Conservation (phyloP, 2,888 invertebrate species). For the Heliconius ethilla region DNA sequence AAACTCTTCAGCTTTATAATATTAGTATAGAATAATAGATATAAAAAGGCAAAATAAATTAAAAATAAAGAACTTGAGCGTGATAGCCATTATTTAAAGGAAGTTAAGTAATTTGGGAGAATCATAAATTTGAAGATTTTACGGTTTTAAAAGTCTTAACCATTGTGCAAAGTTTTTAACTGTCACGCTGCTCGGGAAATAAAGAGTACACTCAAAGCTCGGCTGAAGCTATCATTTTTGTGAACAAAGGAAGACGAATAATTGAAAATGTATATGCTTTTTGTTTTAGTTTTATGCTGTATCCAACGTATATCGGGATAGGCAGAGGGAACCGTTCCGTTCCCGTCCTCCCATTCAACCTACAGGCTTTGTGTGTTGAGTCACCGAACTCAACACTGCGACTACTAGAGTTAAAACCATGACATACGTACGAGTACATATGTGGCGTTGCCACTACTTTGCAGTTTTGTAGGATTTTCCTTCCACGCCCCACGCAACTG, state of each 20-base stretch:
- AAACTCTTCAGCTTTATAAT: background rate
- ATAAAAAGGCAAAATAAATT: constrained; percentile 21
- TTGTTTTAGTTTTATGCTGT: background rate
- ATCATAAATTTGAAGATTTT: constrained; percentile 42
- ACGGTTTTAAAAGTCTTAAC: constrained; percentile 35
- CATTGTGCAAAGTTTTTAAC: constrained; percentile 30
- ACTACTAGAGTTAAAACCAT: no score
- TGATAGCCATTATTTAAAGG: constrained; percentile 20
- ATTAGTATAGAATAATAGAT: background rate
- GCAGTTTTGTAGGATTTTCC: no score
- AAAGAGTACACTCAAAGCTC: background rate
- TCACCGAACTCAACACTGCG: no score
- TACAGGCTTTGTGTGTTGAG: background rate
- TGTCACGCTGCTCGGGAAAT: constrained; percentile 15
- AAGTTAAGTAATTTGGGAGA: constrained; percentile 38
- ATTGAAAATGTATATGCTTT: background rate
- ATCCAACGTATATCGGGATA: background rate
- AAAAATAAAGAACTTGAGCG: background rate
- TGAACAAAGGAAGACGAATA: background rate
- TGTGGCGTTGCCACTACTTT: no score
- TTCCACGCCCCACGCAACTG: no score
- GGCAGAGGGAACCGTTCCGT: background rate
- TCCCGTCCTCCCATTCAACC: background rate
- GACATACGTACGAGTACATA: no score
- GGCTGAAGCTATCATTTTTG: background rate